These are phyloP conservation scores for Sapajus apella DNA, from an alignment of 2,113 vertebrate genomes.

Conservation along the genomic window DNA sequence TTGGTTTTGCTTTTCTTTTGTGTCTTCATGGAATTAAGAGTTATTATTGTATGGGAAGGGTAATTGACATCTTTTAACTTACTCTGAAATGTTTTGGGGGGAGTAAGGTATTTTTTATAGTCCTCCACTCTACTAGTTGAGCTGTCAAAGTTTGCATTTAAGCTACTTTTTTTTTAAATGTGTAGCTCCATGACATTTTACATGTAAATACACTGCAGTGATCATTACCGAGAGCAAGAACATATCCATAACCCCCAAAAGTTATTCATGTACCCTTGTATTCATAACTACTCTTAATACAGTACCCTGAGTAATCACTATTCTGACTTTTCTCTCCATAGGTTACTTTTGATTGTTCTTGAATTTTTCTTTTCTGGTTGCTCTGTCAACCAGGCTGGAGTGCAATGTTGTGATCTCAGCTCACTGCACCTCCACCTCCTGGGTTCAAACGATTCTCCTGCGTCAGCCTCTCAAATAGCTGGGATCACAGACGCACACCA, in stretches of 20 bases:
- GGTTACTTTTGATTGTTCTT: background rate
- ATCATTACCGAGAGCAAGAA: background rate
- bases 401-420: too few relatives aligned
- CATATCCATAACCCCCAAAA: background rate
- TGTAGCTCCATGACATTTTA: background rate
- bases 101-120: background rate
- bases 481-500: too few relatives aligned
- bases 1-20: constrained; percentile 1
- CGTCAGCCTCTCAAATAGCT: too few relatives aligned
- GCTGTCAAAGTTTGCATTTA: too few relatives aligned
- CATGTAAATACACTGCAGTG: background rate
- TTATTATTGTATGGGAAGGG: background rate
- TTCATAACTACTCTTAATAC: background rate
- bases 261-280: background rate
- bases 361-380: background rate
- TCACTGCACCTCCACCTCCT: too few relatives aligned
- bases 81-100: background rate
- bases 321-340: background rate
- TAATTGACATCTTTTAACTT: background rate
- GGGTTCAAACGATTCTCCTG: too few relatives aligned
- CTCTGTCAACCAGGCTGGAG: too few relatives aligned
- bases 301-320: background rate
- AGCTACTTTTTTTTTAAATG: background rate
- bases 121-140: too few relatives aligned
- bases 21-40: background rate